Conservation (phyloP, 2,113 vertebrate genomes). For the Raphicerus campestris region DNA sequence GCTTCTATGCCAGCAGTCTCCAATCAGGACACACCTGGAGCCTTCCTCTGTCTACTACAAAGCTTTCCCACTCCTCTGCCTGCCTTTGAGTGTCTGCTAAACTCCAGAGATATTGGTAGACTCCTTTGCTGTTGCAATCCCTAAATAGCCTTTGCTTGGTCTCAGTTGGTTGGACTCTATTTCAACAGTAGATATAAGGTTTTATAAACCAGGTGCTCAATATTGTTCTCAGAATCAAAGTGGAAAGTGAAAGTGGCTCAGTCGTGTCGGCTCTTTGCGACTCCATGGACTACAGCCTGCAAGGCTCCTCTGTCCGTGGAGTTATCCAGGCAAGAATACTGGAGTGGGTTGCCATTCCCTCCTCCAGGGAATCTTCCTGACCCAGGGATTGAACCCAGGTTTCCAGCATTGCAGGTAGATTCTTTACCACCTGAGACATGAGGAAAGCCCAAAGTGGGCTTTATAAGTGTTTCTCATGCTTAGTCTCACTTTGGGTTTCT, state of each 20-base stretch:
- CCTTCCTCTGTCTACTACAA: not conserved
- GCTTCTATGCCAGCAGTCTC: not conserved
- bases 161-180: not conserved
- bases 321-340: not conserved
- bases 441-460: not conserved
- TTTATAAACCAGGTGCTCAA: not conserved
- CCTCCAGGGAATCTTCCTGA: not conserved
- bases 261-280: rapidly evolving
- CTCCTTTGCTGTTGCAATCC: not conserved
- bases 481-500: not conserved
- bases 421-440: not conserved
- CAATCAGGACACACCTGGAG: not conserved
- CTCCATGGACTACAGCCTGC: rapidly evolving
- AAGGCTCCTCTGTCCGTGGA: not conserved
- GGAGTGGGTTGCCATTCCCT: not conserved
- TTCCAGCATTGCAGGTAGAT: not conserved
- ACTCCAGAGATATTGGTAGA: not conserved
- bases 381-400: not conserved
- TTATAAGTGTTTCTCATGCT: not conserved
- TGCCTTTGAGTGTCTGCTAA: not conserved
- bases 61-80: not conserved
- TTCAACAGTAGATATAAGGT: not conserved
- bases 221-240: not conserved
- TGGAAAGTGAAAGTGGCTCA: not conserved
- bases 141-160: not conserved